phyloP scores from a whole-genome alignment of 1,140 invertebrate genomes.

The Heliconius nattereri region DNA sequence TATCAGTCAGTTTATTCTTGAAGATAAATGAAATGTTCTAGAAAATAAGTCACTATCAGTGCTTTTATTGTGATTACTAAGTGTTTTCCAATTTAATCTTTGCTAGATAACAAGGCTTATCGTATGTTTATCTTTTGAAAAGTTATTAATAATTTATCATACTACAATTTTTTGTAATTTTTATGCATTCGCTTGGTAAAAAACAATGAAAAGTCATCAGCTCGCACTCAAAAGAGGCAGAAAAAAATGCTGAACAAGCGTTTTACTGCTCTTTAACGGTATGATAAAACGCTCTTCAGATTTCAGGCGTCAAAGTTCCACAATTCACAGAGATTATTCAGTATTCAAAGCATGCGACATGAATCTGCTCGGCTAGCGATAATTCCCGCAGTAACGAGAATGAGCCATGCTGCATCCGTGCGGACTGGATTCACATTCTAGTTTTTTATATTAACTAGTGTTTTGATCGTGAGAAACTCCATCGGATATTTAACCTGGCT shows the following conservation, averaged over 20 bases:
- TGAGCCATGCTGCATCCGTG: slow-evolving; percentile 55
- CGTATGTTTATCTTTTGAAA: slow-evolving; percentile 12
- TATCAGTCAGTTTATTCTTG: slow-evolving; percentile 13
- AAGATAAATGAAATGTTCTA: slow-evolving; percentile 19
- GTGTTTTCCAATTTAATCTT: slow-evolving; percentile 18
- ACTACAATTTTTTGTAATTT: neutral
- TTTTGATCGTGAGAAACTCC: slow-evolving; percentile 66
- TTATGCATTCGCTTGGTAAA: neutral
- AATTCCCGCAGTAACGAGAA: slow-evolving; percentile 35
- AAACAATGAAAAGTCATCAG: neutral
- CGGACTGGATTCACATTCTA: slow-evolving; percentile 64
- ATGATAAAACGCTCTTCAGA: slow-evolving; percentile 16
- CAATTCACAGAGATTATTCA: slow-evolving; percentile 22
- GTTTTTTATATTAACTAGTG: slow-evolving; percentile 62
- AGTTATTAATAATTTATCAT: neutral
- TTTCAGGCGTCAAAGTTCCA: slow-evolving; percentile 17
- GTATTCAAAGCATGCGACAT: slow-evolving; percentile 36
- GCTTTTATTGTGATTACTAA: slow-evolving; percentile 8
- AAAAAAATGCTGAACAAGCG: slow-evolving; percentile 11
- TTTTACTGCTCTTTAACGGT: slow-evolving; percentile 4
- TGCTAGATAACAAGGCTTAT: slow-evolving; percentile 19
- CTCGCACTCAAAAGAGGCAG: slow-evolving; percentile 2
- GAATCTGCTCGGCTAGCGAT: slow-evolving; percentile 36
- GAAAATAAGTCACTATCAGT: slow-evolving; percentile 25
- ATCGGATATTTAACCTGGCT: slow-evolving; percentile 34